These are phyloP conservation scores for Leptinotarsa rubiginosa DNA, from an alignment of 2,888 invertebrate species.

Conservation along the genomic window DNA sequence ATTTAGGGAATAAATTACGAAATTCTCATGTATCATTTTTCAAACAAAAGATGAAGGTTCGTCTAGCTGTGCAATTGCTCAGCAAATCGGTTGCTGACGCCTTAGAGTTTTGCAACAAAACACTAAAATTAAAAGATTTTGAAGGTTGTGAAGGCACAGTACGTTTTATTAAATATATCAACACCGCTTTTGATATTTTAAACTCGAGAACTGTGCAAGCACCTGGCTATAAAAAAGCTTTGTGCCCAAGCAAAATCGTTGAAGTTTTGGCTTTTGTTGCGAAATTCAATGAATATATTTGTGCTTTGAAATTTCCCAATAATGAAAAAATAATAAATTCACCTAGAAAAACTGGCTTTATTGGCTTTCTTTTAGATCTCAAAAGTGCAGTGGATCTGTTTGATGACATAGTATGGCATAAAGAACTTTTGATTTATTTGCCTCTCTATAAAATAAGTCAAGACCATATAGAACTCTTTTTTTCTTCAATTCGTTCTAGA, in stretches of 20 bases:
- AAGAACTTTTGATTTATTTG: constrained; percentile 1
- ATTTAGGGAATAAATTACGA: constrained; percentile 36
- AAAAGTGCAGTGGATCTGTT: background rate
- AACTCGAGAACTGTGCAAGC: constrained; percentile 43
- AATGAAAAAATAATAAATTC: background rate
- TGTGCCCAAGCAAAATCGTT: constrained; percentile 8
- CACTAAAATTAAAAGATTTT: constrained; percentile 43
- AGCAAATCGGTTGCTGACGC: constrained; percentile 49
- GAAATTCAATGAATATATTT: background rate
- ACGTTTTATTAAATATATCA: constrained; percentile 43
- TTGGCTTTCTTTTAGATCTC: background rate
- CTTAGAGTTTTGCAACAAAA: constrained; percentile 43
- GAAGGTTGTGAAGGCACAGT: constrained; percentile 41
- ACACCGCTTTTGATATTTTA: constrained; percentile 51
- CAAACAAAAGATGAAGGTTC: constrained; percentile 31
- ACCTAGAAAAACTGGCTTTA: background rate
- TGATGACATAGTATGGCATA: background rate
- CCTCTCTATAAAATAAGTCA: background rate
- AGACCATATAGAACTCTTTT: background rate
- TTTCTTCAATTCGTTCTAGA: constrained; percentile 1
- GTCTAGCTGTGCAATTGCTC: constrained; percentile 41
- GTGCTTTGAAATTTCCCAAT: background rate
- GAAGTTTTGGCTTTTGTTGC: constrained; percentile 1
- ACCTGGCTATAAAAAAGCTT: constrained; percentile 25
- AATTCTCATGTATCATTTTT: constrained; percentile 26